Conservation (phyloP, 2,797 vertebrate species). For the Sarcophilus harrisii region DNA sequence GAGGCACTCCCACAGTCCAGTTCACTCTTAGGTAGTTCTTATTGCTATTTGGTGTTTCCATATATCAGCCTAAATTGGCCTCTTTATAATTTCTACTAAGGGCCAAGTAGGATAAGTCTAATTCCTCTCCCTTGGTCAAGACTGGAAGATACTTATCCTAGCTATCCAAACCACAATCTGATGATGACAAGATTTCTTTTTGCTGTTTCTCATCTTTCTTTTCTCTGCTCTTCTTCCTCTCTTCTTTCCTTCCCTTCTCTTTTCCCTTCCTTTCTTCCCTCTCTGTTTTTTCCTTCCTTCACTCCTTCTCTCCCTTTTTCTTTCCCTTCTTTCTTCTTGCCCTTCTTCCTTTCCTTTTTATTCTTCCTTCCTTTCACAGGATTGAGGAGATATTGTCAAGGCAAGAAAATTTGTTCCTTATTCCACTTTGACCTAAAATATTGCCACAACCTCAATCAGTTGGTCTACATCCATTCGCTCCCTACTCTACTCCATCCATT, state of each 20-base stretch:
- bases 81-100: not conserved
- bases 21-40: not conserved
- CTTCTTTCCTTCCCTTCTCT: too few relatives aligned
- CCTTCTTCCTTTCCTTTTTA: too few relatives aligned
- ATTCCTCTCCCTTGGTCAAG: not conserved
- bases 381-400: not conserved
- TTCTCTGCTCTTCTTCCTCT: too few relatives aligned
- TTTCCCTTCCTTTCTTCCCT: not conserved
- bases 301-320: not conserved
- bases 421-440: not conserved
- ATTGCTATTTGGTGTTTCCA: not conserved
- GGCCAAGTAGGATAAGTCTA: not conserved
- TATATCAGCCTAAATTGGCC: not conserved
- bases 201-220: not conserved
- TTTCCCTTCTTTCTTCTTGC: not conserved
- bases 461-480: not conserved
- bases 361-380: not conserved
- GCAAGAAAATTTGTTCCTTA: not conserved
- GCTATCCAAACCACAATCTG: not conserved
- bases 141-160: not conserved
- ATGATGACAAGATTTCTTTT: not conserved
- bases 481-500: not conserved
- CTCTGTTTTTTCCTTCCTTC: not conserved
- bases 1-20: not conserved
- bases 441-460: not conserved